phyloP scores from a whole-genome alignment of 2,888 invertebrate genomes.

The Xanthia icteritia region DNA sequence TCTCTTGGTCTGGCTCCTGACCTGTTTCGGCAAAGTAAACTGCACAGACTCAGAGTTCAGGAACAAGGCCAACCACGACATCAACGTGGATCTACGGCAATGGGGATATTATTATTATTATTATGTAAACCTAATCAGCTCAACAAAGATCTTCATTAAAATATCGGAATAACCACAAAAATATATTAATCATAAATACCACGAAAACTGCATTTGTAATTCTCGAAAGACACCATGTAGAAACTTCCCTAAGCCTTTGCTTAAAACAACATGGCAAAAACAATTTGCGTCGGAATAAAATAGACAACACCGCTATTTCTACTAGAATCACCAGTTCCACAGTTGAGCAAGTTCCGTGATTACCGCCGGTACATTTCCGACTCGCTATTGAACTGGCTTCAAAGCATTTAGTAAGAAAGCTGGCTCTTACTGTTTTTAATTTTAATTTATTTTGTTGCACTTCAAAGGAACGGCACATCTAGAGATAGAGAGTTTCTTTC shows the following conservation, averaged over 20 bases:
- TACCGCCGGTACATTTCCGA: constrained; percentile 15
- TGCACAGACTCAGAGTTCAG: no score
- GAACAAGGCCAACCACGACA: no score
- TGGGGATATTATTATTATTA: no score
- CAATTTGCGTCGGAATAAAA: constrained; percentile 37
- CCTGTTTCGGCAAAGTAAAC: no score
- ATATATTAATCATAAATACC: background rate
- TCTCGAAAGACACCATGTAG: no score
- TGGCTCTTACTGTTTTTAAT: constrained; percentile 23
- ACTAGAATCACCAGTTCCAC: background rate
- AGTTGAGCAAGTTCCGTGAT: constrained; percentile 21
- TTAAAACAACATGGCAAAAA: constrained; percentile 11
- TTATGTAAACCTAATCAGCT: no score
- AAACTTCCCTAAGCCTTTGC: background rate
- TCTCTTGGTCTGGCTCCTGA: no score
- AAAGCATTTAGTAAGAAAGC: constrained; percentile 33
- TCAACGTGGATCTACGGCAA: no score
- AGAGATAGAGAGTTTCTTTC: background rate
- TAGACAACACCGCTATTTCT: background rate
- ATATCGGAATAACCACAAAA: no score
- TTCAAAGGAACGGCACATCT: constrained; percentile 32
- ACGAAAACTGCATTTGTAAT: background rate
- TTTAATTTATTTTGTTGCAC: constrained; percentile 39
- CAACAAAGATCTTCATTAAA: no score
- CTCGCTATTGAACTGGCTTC: constrained; percentile 25